Conservation (phyloP, 2,113 vertebrate genomes). For the Hippocampus guttulatus region DNA sequence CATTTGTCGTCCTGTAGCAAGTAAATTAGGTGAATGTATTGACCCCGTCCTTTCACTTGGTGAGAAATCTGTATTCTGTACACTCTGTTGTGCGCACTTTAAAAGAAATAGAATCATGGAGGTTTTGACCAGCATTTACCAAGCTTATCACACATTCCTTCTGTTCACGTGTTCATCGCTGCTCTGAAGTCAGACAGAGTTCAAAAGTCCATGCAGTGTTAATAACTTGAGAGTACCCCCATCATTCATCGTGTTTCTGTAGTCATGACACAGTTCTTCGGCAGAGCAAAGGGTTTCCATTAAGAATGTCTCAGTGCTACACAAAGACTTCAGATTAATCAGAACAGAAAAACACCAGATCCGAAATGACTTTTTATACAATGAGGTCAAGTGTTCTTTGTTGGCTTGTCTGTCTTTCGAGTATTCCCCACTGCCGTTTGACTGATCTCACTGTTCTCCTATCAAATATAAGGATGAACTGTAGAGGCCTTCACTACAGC, state of each 20-base stretch:
- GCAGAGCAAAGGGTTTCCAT: neutral
- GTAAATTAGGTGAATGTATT: neutral
- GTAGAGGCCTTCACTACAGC: neutral
- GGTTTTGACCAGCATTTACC: slow-evolving; percentile 19
- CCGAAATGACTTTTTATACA: slow-evolving; percentile 13
- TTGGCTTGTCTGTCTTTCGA: slow-evolving; percentile 1
- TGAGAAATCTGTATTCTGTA: slow-evolving; percentile 18
- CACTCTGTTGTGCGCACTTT: slow-evolving; percentile 16
- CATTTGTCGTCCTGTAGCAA: slow-evolving; percentile 31
- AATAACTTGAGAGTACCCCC: slow-evolving; percentile 48
- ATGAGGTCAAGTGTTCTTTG: slow-evolving; percentile 24
- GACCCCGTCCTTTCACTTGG: slow-evolving; percentile 15
- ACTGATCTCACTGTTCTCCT: slow-evolving; percentile 34
- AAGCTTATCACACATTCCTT: slow-evolving; percentile 9
- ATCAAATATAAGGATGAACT: neutral
- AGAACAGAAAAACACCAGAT: slow-evolving; percentile 12
- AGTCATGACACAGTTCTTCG: slow-evolving; percentile 27
- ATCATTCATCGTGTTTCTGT: slow-evolving; percentile 15
- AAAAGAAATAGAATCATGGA: slow-evolving; percentile 18
- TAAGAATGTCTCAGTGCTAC: slow-evolving; percentile 10
- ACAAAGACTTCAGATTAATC: slow-evolving; percentile 18
- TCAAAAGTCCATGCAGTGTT: slow-evolving; percentile 74
- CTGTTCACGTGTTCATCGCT: slow-evolving; percentile 19
- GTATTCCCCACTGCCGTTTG: slow-evolving; percentile 2
- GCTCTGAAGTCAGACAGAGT: slow-evolving; percentile 61